Evolutionary conservation across 1,140 invertebrate species (phyloP).

Genomic region (Halotydeus destructor): DNA sequence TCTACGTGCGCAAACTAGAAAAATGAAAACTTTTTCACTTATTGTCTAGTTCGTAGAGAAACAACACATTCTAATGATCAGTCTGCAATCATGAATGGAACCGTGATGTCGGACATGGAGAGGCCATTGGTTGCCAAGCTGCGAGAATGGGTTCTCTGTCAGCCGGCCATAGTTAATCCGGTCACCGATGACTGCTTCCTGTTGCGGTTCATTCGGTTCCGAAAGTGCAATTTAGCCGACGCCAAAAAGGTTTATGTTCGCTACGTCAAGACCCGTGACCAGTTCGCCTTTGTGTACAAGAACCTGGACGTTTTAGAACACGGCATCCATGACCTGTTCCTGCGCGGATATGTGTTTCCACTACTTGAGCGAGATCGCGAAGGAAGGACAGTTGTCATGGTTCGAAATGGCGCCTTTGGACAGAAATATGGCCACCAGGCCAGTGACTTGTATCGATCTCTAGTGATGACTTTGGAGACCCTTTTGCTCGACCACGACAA

Average conservation of each 20-base stretch:
- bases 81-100: too few relatives aligned
- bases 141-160: slow-evolving; percentile 3
- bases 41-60: too few relatives aligned
- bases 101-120: too few relatives aligned
- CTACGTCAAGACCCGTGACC: slow-evolving; percentile 53
- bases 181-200: slow-evolving; percentile 48
- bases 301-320: slow-evolving; percentile 46
- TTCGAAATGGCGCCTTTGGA: slow-evolving; percentile 5
- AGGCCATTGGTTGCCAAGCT: not conserved
- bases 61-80: too few relatives aligned
- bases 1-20: too few relatives aligned
- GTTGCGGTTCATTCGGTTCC: slow-evolving; percentile 55
- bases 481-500: slow-evolving; percentile 56
- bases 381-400: slow-evolving; percentile 47
- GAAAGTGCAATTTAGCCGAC: slow-evolving; percentile 60
- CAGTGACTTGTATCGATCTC: slow-evolving; percentile 37
- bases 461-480: slow-evolving; percentile 49
- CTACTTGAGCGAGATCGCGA: slow-evolving; percentile 44
- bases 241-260: slow-evolving; percentile 62
- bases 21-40: too few relatives aligned
- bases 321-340: slow-evolving; percentile 47
- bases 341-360: slow-evolving; percentile 55
- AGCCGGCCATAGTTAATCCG: not conserved
- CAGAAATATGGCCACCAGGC: slow-evolving; percentile 3
- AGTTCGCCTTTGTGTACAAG: slow-evolving; percentile 60